Conservation (phyloP, 2,113 vertebrate species). For the Xenopus laevis region DNA sequence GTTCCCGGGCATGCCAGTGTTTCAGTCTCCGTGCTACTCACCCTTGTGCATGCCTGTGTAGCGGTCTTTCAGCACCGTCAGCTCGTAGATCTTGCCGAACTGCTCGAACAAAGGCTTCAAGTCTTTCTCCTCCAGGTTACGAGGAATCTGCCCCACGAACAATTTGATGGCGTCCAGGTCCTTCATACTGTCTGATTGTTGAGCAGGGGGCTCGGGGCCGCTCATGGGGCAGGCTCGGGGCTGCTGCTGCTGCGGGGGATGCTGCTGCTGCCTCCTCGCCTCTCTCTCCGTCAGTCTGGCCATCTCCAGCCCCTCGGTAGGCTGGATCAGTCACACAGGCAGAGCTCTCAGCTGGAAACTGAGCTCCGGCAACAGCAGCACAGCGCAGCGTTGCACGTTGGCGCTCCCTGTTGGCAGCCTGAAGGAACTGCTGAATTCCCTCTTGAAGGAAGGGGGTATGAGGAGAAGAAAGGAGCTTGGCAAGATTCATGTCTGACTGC, state of each 20-base stretch:
- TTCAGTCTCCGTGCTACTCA: conserved; percentile 55
- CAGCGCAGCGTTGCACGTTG: conserved; percentile 57
- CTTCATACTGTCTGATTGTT: conserved; percentile 89
- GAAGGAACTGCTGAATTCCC: conserved; percentile 27
- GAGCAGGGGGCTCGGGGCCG: conserved; percentile 83
- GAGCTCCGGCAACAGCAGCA: conserved; percentile 51
- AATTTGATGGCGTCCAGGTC: conserved; percentile 98
- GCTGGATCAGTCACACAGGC: conserved; percentile 72
- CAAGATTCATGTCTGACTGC: no score
- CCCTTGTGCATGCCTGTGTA: conserved; percentile 98
- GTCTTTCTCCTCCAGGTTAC: conserved; percentile 94
- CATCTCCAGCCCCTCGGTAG: conserved; percentile 83
- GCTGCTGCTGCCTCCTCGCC: conserved; percentile 79
- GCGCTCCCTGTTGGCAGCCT: conserved; percentile 50
- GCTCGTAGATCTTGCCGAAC: conserved; percentile 97
- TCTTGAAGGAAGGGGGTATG: not conserved
- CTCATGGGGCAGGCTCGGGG: conserved; percentile 88
- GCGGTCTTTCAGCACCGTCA: conserved; percentile 95
- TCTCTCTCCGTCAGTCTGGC: conserved; percentile 91
- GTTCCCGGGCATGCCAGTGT: not conserved
- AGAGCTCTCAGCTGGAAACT: conserved; percentile 74
- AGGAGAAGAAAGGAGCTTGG: not conserved
- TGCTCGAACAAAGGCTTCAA: conserved; percentile 95
- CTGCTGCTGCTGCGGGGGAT: conserved; percentile 71
- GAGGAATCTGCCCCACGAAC: conserved; percentile 96